These are phyloP conservation scores for Clavelina lepadiformis DNA, from an alignment of 23 tunicate genomes.

Conservation along the genomic window DNA sequence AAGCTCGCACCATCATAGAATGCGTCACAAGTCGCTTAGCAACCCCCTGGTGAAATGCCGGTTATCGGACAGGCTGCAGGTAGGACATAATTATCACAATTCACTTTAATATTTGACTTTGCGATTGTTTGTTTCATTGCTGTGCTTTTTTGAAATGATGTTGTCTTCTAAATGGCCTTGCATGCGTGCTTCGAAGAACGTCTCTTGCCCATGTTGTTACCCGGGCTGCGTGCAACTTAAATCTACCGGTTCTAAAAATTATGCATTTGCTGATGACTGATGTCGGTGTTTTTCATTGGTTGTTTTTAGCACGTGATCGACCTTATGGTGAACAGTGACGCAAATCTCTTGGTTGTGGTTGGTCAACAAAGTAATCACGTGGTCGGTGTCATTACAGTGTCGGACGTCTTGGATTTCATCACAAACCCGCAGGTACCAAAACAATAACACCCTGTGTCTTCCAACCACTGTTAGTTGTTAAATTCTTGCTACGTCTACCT, in stretches of 20 bases:
- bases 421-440: conserved; percentile 39
- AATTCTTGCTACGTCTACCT: no score
- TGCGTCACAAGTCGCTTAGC: conserved; percentile 51
- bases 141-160: no score
- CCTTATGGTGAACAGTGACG: conserved; percentile 49
- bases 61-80: conserved; percentile 33
- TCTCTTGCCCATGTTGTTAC: neutral
- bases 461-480: no score
- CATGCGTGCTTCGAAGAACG: no score
- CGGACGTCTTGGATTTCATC: conserved; percentile 49
- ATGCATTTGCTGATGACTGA: no score
- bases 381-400: conserved; percentile 53
- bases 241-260: neutral
- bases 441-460: no score
- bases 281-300: no score
- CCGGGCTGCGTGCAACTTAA: neutral
- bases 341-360: conserved; percentile 53
- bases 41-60: conserved; percentile 56
- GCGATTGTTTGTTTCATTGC: no score
- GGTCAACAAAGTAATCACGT: conserved; percentile 21
- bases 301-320: conserved; percentile 45
- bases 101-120: no score
- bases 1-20: conserved; percentile 16
- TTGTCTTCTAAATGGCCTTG: no score
- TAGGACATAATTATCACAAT: no score